Conservation (phyloP, 2,113 vertebrate species). For the Hemicordylus capensis region DNA sequence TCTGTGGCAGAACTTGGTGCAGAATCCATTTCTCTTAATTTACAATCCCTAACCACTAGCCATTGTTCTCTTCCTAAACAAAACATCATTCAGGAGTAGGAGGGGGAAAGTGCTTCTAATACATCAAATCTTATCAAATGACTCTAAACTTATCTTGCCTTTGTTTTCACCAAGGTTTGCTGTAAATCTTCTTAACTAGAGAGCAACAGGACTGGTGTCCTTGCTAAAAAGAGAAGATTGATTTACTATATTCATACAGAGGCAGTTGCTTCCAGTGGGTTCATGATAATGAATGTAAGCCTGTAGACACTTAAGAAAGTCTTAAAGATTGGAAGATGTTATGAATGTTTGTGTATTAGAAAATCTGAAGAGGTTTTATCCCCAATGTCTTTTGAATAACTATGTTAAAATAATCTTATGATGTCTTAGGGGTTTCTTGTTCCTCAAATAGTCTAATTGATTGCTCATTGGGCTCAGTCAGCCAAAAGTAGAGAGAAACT, state of each 20-base stretch:
- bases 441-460: constrained; percentile 96
- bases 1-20: constrained; percentile 21
- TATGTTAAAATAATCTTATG: constrained; percentile 51
- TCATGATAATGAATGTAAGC: constrained; percentile 47
- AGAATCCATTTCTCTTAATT: constrained; percentile 56
- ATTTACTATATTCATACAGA: constrained; percentile 54
- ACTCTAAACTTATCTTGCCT: constrained; percentile 59
- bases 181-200: constrained; percentile 59
- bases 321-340: constrained; percentile 49
- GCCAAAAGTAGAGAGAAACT: constrained; percentile 99
- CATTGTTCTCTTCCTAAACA: constrained; percentile 49
- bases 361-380: constrained; percentile 41
- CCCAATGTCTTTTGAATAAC: constrained; percentile 51
- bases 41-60: constrained; percentile 39
- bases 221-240: constrained; percentile 69
- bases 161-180: constrained; percentile 62
- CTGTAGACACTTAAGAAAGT: constrained; percentile 43
- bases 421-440: constrained; percentile 73
- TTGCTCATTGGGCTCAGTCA: constrained; percentile 92
- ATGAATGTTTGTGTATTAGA: constrained; percentile 37
- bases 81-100: constrained; percentile 46
- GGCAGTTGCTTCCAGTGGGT: constrained; percentile 42
- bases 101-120: constrained; percentile 66
- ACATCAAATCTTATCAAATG: constrained; percentile 68
- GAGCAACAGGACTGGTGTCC: constrained; percentile 51